Evolutionary conservation across 2,113 vertebrate genomes (phyloP).

Genomic region (Rattus rattus): DNA sequence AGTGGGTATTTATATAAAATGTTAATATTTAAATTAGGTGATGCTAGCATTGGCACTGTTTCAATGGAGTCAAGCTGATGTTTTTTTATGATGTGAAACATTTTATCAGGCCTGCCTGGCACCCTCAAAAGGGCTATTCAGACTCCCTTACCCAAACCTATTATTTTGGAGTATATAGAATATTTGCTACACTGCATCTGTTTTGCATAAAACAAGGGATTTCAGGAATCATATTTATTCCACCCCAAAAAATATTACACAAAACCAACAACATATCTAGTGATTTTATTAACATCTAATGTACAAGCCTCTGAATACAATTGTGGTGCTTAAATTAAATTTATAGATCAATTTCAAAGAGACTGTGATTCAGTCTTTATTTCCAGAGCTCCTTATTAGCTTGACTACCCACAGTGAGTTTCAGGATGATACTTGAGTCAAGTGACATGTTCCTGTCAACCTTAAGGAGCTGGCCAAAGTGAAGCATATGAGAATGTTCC

Average conservation of each 20-base stretch:
- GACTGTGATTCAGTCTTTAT: not conserved
- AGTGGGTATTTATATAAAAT: not conserved
- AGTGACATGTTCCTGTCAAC: not conserved
- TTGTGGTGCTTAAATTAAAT: not conserved
- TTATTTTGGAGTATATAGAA: not conserved
- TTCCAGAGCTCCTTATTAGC: not conserved
- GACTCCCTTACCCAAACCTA: not conserved
- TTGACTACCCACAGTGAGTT: not conserved
- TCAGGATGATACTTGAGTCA: not conserved
- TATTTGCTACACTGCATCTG: not conserved
- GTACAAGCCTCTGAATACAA: not conserved
- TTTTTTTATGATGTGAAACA: not conserved
- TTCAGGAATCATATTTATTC: not conserved
- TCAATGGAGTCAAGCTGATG: not conserved
- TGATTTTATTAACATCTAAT: not conserved
- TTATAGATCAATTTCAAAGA: not conserved
- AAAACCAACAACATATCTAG: not conserved
- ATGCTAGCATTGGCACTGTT: not conserved
- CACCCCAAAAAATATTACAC: not conserved
- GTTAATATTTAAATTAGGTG: not conserved
- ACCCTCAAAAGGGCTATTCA: rapidly evolving
- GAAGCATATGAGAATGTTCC: not conserved
- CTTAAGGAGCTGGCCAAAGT: not conserved
- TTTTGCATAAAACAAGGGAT: not conserved
- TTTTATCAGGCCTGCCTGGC: not conserved